Conservation (phyloP, 2,888 invertebrate species). For the Hipparchia semele region DNA sequence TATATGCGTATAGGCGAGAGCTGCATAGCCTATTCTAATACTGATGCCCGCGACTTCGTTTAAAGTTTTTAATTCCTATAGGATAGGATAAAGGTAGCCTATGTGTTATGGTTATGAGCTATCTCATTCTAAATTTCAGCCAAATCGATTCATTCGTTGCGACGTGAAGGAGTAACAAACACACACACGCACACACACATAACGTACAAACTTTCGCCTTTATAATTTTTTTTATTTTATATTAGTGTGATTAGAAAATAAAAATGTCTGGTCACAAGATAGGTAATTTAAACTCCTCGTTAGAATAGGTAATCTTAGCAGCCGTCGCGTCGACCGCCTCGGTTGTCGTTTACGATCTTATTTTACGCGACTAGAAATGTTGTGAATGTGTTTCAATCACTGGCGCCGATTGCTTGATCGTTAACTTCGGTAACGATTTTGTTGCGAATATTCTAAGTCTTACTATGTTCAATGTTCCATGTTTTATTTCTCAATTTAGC, state of each 20-base stretch:
- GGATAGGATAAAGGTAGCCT: too few species aligned
- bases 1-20: too few species aligned
- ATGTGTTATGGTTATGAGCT: too few species aligned
- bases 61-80: too few species aligned
- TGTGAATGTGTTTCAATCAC: constrained; percentile 3
- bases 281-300: neutral
- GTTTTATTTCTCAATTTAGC: neutral
- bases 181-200: too few species aligned
- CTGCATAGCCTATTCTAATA: too few species aligned
- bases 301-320: neutral
- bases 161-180: too few species aligned
- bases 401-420: constrained; percentile 1
- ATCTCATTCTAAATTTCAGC: too few species aligned
- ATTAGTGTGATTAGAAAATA: neutral
- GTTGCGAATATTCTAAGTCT: neutral
- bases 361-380: constrained; percentile 3
- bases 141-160: too few species aligned
- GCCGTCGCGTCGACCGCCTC: constrained; percentile 1
- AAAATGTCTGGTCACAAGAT: neutral
- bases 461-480: neutral
- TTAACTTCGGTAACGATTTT: constrained; percentile 1
- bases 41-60: too few species aligned
- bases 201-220: too few species aligned
- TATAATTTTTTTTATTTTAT: too few species aligned
- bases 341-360: constrained; percentile 16